Conservation (phyloP, 92 coral and sea anemone genomes). For the Galaxea fascicularis region DNA sequence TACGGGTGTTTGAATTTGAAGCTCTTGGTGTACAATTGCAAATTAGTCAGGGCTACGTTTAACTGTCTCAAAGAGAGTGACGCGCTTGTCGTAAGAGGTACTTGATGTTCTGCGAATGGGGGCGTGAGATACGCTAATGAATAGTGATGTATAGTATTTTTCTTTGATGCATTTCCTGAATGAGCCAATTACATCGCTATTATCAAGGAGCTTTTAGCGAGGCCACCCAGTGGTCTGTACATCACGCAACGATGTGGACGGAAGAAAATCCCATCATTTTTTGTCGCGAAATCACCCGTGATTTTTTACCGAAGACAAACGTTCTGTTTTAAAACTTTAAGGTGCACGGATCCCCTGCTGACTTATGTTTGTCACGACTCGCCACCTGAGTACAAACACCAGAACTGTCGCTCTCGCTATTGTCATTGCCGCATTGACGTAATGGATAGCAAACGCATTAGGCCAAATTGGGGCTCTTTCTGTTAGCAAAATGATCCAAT, state of each 20-base stretch:
- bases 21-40: constrained; percentile 7
- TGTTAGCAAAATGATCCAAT: constrained; percentile 46
- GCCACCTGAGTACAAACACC: constrained; percentile 1
- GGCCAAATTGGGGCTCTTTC: constrained; percentile 51
- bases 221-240: constrained; percentile 17
- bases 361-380: neutral
- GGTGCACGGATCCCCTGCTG: too few relatives aligned
- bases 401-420: neutral
- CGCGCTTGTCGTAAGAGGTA: constrained; percentile 41
- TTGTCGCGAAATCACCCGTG: neutral
- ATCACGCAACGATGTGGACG: constrained; percentile 40
- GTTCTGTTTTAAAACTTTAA: neutral
- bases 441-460: constrained; percentile 43
- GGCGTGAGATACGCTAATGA: constrained; percentile 38
- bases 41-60: constrained; percentile 33
- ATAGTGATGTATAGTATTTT: constrained; percentile 36
- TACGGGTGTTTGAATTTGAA: constrained; percentile 8
- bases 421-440: constrained; percentile 46
- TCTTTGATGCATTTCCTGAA: constrained; percentile 54
- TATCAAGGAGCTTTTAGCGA: constrained; percentile 37
- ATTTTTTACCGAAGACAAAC: neutral
- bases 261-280: neutral
- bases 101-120: constrained; percentile 11
- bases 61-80: constrained; percentile 34
- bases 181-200: constrained; percentile 48